Base-by-base conservation (phyloP, 1,140 invertebrate species). In the Drosophila guanche region DNA sequence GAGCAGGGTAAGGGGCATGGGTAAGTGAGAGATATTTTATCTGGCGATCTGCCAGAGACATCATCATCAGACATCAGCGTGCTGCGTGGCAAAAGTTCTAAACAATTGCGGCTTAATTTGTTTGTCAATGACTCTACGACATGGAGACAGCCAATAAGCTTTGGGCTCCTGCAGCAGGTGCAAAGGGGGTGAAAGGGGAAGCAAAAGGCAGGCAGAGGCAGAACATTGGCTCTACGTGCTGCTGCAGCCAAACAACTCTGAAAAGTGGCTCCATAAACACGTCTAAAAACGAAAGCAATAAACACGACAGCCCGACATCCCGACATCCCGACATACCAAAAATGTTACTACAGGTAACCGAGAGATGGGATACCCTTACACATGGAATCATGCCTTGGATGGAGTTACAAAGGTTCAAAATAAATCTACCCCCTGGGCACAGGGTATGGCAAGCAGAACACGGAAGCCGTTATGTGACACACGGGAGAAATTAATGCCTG, bases 401-500 rank as follows among this genome's bases (percentile, higher is more conserved):
- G 6, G 29, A 0, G 3, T 3, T 3, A 8, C 29, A 4, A 33
- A 37, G 4, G 33, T 0, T 4, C 20, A 16, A 52, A 37, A 10
- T 10, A 25, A 23, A 14, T 16, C 50, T 20, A 6, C 33, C 33
- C 33, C 10, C 0, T 6, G 2, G 2, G 33, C 10, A 22, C 33
- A 16, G 16, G 16, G 16, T 7, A 16, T 2, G 6, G n/a, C 20
- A 37, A 52, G 20, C 22, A 29, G 51, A 7, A 42, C 50, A 61
- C 48, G 40, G 53, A 57, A 67, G 47, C 47, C 53, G 68, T 83
- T 81, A 83, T 83, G 79, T 83, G 79, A 52, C 79, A 84, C 79
- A 76, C 80, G 79, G 79, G 79, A 84, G 71, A 76, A 84, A 84
- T 84, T 84, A 81, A 81, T 83, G 79, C 80, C 79, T 83, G 70